Evolutionary conservation across 2,113 vertebrate genomes (phyloP), one percentile per base, ranked within the genome.

Genomic region (Marcusenius ussheri): DNA sequence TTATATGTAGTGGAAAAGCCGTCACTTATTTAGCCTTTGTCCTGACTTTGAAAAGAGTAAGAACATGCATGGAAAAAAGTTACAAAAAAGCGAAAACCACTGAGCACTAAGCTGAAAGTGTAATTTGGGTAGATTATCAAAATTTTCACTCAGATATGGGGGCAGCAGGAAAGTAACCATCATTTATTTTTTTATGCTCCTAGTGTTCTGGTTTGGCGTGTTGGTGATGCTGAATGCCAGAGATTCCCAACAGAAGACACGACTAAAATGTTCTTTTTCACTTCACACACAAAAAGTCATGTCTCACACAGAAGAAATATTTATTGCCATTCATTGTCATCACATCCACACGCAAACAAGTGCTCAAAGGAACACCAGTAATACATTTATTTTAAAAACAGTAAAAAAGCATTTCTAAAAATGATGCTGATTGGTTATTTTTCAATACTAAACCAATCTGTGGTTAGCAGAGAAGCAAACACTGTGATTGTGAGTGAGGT

Each of bases 401-500:
- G 83, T 84, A 84, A 10, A 84, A 84, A 45, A n/a, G 83, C 45
- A 84, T 3, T 46, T 84, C 42, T 84, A 84, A 83, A 83, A 84
- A 39, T 80, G 15, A 39, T 21, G 21, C 5, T n/a, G 42, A 84
- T 46, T 84, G 35, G 5, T 83, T 83, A 45, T 15, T 39, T 5
- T 80, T 80, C 5, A 80, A 17, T 17, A 80, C 1, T 13, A 80
- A 62, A 0, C 1, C 35, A 83, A 19, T 21, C 19, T 39, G 15
- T 47, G 83, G n/a, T 46, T n/a, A 11, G 42, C 42, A n/a, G 19
- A 83, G 80, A 83, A 42, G 45, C 45, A 5, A 83, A 84, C 39
- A 47, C 3, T 8, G 45, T 11, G 19, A 47, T 47, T 10, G 45
- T 8, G 45, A 35, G 70, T 42, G 5, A 13, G 27, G n/a, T 3